Evolutionary conservation across 2,797 vertebrate genomes (phyloP), one percentile per base, ranked within the genome.

Genomic region (Schizopygopsis malacanthus): DNA sequence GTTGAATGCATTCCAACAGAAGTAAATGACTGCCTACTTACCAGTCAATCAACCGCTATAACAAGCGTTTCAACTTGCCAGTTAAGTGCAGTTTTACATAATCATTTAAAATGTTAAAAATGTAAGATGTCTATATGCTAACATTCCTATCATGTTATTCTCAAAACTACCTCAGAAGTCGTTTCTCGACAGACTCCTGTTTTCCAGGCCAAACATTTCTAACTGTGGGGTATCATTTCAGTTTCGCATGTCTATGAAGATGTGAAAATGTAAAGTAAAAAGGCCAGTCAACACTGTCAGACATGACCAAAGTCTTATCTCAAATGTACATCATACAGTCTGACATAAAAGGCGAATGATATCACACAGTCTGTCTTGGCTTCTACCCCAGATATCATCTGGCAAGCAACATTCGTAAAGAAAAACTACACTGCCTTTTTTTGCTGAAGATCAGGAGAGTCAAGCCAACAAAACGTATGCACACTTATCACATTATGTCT

Each of bases 401-500:
- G 37, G 37, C 76, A 61, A 61, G 54, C 52, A 59, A 78, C 37
- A 15, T 41, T 78, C 1, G 1, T 59, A 43, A 41, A 78, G 0
- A 76, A 37, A 76, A 43, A 43, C 16, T 52, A 10, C 22, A 15
- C 22, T 2, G 20, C 39, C 43, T 28, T 33, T 28, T 79, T 72
- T 72, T 45, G 4, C 1, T 1, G 28, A 37, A 78, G 50, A 78
- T 83, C 39, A 41, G 3, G 69, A 56, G 37, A 56, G 20, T 81
- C 72, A 56, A 75, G 41, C 47, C 72, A 65, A 43, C 54, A 76
- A 59, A 80, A 85, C 54, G 79, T 71, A 79, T 82, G 65, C 85
- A 78, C 73, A 83, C 80, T 83, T 85, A 78, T 77, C 39, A 63
- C 65, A 41, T 81, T 84, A n/a, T 79, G 52, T 80, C 61, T 81